phyloP scores from a whole-genome alignment of 2,888 invertebrate species.

The Herminia tarsipennalis region DNA sequence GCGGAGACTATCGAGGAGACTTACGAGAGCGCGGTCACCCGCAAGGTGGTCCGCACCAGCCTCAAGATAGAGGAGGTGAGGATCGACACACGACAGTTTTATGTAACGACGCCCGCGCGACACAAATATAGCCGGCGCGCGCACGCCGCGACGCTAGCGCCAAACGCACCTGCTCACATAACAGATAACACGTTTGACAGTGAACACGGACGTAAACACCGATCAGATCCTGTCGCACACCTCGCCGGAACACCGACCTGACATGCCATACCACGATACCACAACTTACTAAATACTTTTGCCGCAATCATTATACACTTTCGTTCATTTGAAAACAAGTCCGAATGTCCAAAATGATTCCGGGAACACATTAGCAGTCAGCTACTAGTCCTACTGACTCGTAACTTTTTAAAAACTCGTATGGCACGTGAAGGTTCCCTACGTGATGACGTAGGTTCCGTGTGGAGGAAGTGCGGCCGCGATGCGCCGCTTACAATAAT shows the following conservation, averaged over 20 bases:
- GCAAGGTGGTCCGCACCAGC: conserved; percentile 89
- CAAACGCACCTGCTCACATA: conserved; percentile 77
- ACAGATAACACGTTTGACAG: conserved; percentile 80
- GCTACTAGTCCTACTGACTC: conserved; percentile 18
- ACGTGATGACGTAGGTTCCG: conserved; percentile 52
- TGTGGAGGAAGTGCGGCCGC: conserved; percentile 74
- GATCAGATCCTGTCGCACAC: conserved; percentile 40
- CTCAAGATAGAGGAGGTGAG: conserved; percentile 91
- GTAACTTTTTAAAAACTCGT: conserved; percentile 32
- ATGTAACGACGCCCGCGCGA: conserved; percentile 75
- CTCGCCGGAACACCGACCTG: conserved; percentile 26
- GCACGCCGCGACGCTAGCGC: conserved; percentile 58
- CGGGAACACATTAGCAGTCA: conserved; percentile 57
- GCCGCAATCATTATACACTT: conserved; percentile 33
- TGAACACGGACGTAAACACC: conserved; percentile 79
- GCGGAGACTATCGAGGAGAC: conserved; percentile 90
- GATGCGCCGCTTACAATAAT: conserved; percentile 66
- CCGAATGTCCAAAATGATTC: conserved; percentile 67
- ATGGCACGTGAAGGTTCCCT: conserved; percentile 61
- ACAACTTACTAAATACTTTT: conserved; percentile 18
- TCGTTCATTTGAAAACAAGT: conserved; percentile 51
- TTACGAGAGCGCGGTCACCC: conserved; percentile 89
- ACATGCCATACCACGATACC: conserved; percentile 36
- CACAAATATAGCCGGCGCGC: conserved; percentile 70
- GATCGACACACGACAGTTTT: conserved; percentile 72